A percentile compares a stretch with the other conserved stretches of the same genome.
Conservation (phyloP, 2,888 invertebrate species). For the Clepsis dumicolana region DNA sequence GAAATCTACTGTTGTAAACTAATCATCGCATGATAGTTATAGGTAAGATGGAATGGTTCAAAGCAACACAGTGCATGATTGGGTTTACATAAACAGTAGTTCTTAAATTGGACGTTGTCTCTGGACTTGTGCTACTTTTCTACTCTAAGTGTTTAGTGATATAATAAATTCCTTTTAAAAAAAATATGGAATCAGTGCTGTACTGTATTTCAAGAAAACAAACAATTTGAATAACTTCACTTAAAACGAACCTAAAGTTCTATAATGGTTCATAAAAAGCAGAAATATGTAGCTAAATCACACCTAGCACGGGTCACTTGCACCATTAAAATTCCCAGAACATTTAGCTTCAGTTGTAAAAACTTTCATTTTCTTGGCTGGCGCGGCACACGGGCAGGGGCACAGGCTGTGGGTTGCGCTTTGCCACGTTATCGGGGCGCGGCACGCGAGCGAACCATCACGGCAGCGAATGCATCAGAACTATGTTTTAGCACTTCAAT, state of each 20-base stretch:
- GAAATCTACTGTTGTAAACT: not conserved
- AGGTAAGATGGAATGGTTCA: not conserved
- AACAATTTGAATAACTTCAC: too few relatives aligned
- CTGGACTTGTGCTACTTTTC: too few relatives aligned
- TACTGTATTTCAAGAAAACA: too few relatives aligned
- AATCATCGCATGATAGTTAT: not conserved
- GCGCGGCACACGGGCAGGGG: too few relatives aligned
- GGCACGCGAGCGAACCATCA: conserved; percentile 80
- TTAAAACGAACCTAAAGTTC: not conserved
- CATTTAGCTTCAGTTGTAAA: conserved; percentile 33
- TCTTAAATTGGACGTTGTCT: not conserved
- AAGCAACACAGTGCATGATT: not conserved
- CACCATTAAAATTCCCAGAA: conserved; percentile 39
- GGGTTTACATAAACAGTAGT: too few relatives aligned
- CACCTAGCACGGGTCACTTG: conserved; percentile 20
- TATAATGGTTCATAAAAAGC: conserved; percentile 15
- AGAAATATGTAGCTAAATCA: conserved; percentile 22
- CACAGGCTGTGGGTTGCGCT: conserved; percentile 67
- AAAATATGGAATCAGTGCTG: too few relatives aligned
- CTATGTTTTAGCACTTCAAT: conserved; percentile 74
- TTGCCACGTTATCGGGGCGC: conserved; percentile 73
- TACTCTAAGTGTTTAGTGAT: too few relatives aligned
- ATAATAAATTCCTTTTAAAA: too few relatives aligned
- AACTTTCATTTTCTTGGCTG: conserved; percentile 45
- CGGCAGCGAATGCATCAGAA: conserved; percentile 71